Percentiles rank a stretch among this genome's conserved stretches.
Evolutionary conservation across 1,140 invertebrate genomes (phyloP).

Genomic region (Cyrtorhinus lividipennis): DNA sequence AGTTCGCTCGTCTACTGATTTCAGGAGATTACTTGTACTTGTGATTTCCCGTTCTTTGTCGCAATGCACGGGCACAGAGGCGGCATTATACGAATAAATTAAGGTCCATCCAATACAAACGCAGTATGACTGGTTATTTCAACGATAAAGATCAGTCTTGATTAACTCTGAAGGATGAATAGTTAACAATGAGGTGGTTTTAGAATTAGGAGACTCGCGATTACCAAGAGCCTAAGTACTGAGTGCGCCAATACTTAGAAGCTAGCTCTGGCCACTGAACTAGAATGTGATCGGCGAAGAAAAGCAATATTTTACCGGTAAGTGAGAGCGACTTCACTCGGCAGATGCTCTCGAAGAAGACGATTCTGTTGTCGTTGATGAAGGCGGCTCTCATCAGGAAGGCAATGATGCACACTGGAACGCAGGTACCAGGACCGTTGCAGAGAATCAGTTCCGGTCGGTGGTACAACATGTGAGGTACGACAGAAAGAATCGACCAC

Average conservation of each 20-base stretch:
- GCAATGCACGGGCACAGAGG: too few species aligned
- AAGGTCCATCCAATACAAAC: too few species aligned
- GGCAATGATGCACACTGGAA: constrained; percentile 66
- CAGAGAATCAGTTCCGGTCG: constrained; percentile 67
- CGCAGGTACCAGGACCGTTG: constrained; percentile 92
- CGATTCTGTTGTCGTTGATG: constrained; percentile 52
- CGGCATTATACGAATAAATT: too few species aligned
- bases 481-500: constrained; percentile 45
- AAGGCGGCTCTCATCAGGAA: constrained; percentile 50
- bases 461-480: constrained; percentile 53
- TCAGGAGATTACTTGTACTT: too few species aligned
- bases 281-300: constrained; percentile 67
- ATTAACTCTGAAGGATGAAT: too few species aligned
- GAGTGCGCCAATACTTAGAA: constrained; percentile 37
- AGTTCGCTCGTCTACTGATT: too few species aligned
- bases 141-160: too few species aligned
- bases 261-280: constrained; percentile 76
- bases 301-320: constrained; percentile 71
- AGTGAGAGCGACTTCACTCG: constrained; percentile 77
- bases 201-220: too few species aligned
- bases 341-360: constrained; percentile 92
- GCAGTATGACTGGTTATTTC: too few species aligned
- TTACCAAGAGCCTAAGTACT: constrained; percentile 24
- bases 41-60: too few species aligned
- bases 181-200: too few species aligned